Conservation (phyloP, 2,888 invertebrate genomes). For the Drosophila atroscutellata region DNA sequence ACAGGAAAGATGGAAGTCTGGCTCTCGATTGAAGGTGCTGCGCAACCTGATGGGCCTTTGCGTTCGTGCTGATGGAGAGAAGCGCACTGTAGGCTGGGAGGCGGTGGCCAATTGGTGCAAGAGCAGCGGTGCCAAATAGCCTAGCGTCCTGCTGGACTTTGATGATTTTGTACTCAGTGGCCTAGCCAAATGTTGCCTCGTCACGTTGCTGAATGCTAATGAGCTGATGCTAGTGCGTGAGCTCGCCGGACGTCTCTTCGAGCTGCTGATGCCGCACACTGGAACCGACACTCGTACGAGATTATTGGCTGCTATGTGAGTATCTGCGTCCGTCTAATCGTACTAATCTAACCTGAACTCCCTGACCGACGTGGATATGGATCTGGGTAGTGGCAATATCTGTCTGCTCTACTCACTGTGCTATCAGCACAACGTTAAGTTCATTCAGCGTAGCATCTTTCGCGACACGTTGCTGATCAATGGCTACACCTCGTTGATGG, state of each 20-base stretch:
- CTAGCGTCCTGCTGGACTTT: conserved; percentile 60
- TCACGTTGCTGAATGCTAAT: conserved; percentile 77
- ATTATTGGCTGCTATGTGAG: conserved; percentile 71
- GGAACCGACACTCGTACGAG: conserved; percentile 63
- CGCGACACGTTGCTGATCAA: conserved; percentile 75
- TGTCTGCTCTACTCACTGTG: conserved; percentile 79
- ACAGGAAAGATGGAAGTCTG: not conserved
- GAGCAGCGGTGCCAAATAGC: conserved; percentile 24
- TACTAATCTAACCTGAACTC: conserved; percentile 28
- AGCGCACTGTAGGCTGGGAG: conserved; percentile 81
- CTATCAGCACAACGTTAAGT: conserved; percentile 63
- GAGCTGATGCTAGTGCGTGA: conserved; percentile 81
- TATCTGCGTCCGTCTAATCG: conserved; percentile 64
- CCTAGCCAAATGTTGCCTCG: conserved; percentile 82
- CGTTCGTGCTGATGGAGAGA: conserved; percentile 80
- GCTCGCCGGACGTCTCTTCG: conserved; percentile 35
- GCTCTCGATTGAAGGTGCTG: conserved; percentile 55
- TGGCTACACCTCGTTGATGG: conserved; percentile 51
- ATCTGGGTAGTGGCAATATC: conserved; percentile 76
- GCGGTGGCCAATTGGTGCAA: conserved; percentile 65
- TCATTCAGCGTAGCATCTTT: conserved; percentile 76
- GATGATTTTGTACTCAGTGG: conserved; percentile 81
- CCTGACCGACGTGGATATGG: conserved; percentile 69
- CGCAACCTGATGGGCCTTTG: conserved; percentile 81
- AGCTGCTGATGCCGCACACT: conserved; percentile 59